Evolutionary conservation across 2,797 vertebrate genomes (phyloP), one percentile per base, ranked within the genome.

Genomic region (Pseudochirops cupreus): DNA sequence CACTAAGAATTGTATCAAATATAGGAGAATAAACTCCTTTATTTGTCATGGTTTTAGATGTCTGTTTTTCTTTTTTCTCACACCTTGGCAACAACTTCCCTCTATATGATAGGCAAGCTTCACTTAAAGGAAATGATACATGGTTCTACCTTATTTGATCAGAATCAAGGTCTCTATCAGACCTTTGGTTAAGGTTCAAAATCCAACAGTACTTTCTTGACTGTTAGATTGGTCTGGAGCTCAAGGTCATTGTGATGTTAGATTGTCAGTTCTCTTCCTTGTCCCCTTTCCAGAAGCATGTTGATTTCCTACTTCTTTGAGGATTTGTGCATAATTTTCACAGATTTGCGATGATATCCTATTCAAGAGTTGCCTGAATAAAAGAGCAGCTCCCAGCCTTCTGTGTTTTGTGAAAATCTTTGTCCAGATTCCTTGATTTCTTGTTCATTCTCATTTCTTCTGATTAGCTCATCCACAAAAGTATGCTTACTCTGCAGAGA

Each of bases 401-500:
- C 1, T 31, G 52, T 29, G 12, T 6, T 59, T 21, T 91, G 53
- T 21, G 53, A 59, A 26, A 31, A 33, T 13, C 5, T 24, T 21
- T 2, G 4, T 91, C 50, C 7, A 53, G 13, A 24, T 18, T 14
- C 6, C 5, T 29, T n/a, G 21, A 1, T 94, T 5, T 53, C 0
- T 52, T 29, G 46, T 56, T 57, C 33, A 46, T 9, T 2, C 9
- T 54, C 46, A 3, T 26, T 89, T 1, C 26, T 28, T 91, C 89
- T 14, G 3, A 74, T 53, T 24, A 82, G 21, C 13, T 91, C 31
- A 31, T 1, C 21, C 28, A 5, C 5, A 6, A 0, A 9, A 7
- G 3, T 74, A 54, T 12, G 10, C 28, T 33, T 58, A 4, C 0
- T 3, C 1, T 46, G 0, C n/a, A 56, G 9, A 0, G 0, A 26